These are phyloP conservation scores for Bembecia ichneumoniformis DNA, from an alignment of 2,888 invertebrate genomes.

Conservation along the genomic window DNA sequence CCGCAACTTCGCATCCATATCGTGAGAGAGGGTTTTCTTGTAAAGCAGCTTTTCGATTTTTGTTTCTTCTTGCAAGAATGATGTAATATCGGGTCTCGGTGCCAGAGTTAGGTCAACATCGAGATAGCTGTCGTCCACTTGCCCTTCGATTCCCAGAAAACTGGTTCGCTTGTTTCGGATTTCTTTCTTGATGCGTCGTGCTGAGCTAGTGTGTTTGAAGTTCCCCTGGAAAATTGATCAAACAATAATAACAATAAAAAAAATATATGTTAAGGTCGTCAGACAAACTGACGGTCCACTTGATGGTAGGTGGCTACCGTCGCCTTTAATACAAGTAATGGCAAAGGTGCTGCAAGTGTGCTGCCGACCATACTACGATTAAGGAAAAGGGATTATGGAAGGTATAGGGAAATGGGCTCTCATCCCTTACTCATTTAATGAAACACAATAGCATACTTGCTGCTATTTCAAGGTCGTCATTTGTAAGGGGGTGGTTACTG, in stretches of 20 bases:
- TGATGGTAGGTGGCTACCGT: too few relatives aligned
- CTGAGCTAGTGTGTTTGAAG: conserved; percentile 83
- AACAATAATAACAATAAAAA: too few relatives aligned
- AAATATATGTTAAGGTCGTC: background rate
- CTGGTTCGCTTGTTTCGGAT: conserved; percentile 86
- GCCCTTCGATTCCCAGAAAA: conserved; percentile 87
- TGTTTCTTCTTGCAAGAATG: conserved; percentile 83
- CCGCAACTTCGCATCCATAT: conserved; percentile 75
- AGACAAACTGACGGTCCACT: too few relatives aligned
- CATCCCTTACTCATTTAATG: too few relatives aligned
- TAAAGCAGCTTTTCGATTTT: conserved; percentile 83
- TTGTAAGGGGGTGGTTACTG: too few relatives aligned
- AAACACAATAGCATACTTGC: too few relatives aligned
- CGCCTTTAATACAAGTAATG: too few relatives aligned
- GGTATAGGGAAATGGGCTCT: too few relatives aligned
- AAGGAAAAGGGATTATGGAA: too few relatives aligned
- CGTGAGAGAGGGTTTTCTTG: conserved; percentile 79
- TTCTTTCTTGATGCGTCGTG: conserved; percentile 89
- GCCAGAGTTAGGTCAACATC: conserved; percentile 78
- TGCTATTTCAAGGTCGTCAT: too few relatives aligned
- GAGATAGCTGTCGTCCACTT: conserved; percentile 76
- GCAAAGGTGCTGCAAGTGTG: too few relatives aligned
- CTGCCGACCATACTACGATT: too few relatives aligned
- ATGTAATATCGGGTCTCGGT: conserved; percentile 85
- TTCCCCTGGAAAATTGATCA: conserved; percentile 54